A percentile compares a stretch with the other conserved stretches of the same genome.
Conservation (phyloP, 1,140 invertebrate species). For the Pygmarrhopalites habei region DNA sequence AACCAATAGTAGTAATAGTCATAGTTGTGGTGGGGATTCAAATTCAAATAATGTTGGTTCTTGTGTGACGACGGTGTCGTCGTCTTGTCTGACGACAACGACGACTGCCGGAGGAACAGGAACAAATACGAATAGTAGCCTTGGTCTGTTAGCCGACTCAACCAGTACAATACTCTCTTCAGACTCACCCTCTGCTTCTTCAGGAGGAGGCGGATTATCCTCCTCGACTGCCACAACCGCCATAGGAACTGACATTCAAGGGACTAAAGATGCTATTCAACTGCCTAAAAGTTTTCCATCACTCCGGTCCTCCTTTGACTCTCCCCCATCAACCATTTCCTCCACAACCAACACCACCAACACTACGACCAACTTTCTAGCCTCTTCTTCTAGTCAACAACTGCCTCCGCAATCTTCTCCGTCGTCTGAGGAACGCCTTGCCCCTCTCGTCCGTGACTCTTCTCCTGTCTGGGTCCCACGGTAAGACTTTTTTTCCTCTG, state of each 20-base stretch:
- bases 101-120: background rate
- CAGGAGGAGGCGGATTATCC: too few relatives aligned
- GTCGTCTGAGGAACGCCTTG: constrained; percentile 28
- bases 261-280: constrained; percentile 68
- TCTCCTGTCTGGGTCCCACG: constrained; percentile 47
- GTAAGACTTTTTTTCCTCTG: constrained; percentile 34
- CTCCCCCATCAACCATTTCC: constrained; percentile 22
- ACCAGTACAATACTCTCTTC: constrained; percentile 11
- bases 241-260: constrained; percentile 70
- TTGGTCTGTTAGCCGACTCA: constrained; percentile 14
- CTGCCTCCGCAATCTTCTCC: constrained; percentile 15
- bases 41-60: too few relatives aligned
- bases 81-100: background rate
- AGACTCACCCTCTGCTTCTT: too few relatives aligned
- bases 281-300: constrained; percentile 52
- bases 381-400: constrained; percentile 13
- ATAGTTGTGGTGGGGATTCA: background rate
- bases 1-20: background rate
- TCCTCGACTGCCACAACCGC: constrained; percentile 33
- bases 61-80: too few relatives aligned
- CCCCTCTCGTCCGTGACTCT: constrained; percentile 27
- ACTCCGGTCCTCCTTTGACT: constrained; percentile 16
- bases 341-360: background rate
- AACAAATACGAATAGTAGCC: constrained; percentile 6
- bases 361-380: background rate